Conservation (phyloP, 1,140 invertebrate genomes). For the Lepidostoma basale region DNA sequence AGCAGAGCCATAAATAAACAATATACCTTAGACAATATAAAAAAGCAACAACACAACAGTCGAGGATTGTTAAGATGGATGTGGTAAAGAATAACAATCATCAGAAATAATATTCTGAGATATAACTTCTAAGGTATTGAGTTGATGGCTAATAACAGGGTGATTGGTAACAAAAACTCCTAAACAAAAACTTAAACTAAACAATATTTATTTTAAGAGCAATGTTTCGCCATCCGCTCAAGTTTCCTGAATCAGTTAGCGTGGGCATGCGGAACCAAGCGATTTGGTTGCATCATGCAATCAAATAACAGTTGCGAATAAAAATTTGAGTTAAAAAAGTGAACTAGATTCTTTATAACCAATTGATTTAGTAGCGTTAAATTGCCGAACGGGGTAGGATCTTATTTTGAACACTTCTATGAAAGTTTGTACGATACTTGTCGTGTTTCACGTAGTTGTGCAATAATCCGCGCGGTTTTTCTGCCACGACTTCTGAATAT, state of each 20-base stretch:
- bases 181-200: slow-evolving; percentile 10
- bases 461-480: not conserved
- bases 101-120: not conserved
- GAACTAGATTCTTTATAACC: slow-evolving; percentile 14
- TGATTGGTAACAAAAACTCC: not conserved
- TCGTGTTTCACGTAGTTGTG: not conserved
- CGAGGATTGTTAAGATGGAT: no score
- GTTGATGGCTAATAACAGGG: not conserved
- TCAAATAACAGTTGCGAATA: slow-evolving; percentile 13
- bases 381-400: not conserved
- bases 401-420: not conserved
- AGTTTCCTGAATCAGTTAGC: slow-evolving; percentile 18
- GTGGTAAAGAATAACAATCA: not conserved
- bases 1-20: slow-evolving; percentile 19
- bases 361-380: slow-evolving; percentile 14
- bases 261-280: slow-evolving; percentile 18
- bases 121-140: not conserved
- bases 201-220: slow-evolving; percentile 8
- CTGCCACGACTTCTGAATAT: no score
- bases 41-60: slow-evolving; percentile 16
- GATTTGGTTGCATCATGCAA: not conserved
- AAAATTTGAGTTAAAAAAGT: slow-evolving; percentile 16
- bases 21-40: not conserved
- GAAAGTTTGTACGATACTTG: not conserved
- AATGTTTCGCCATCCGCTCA: slow-evolving; percentile 27